Base-by-base conservation (phyloP, 2,797 vertebrate genomes). In the Melopsittacus undulatus region DNA sequence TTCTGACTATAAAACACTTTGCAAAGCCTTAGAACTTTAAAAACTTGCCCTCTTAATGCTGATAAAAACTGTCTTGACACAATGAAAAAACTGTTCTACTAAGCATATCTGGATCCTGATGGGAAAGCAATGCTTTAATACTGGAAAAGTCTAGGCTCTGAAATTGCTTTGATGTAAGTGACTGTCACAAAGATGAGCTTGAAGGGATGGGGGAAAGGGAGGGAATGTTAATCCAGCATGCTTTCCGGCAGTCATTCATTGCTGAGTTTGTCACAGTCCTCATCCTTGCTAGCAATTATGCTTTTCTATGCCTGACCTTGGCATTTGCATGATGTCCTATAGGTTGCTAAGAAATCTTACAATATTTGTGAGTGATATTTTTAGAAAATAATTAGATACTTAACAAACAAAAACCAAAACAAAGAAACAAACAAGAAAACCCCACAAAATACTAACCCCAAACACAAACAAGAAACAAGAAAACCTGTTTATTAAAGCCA, bases 1-100 rank as follows among this genome's bases (percentile, higher is more conserved):
- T n/a, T 32, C 34, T 93, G 89, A 93, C 83, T 92, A 66, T n/a
- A 85, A 93, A 95, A 89, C 40, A 85, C 9, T 67, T 63, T 42
- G 5, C 11, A 69, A 82, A 87, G 9, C n/a, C 34, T 70, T 67
- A 68, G 38, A 89, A 93, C 64, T 90, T 73, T 29, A 68, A 93
- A 92, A 93, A 38, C 32, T 49, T 87, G 34, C 22, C 48, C 52
- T 70, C 38, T 79, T 83, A 72, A 62, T 68, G 36, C 36, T 82
- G 34, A n/a, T 38, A 70, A 81, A 87, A 90, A 87, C 45, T 75
- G 27, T 43, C 89, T 52, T 83, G 66, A 83, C 57, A 78, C 68
- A 87, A 51, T 32, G 75, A 93, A 91, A 45, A 87, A 94, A 42
- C 11, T 49, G 4, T 72, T 77, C 49, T 76, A 43, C 34, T 69